Base-by-base conservation (phyloP, 2,797 vertebrate species). In the Falco naumanni region DNA sequence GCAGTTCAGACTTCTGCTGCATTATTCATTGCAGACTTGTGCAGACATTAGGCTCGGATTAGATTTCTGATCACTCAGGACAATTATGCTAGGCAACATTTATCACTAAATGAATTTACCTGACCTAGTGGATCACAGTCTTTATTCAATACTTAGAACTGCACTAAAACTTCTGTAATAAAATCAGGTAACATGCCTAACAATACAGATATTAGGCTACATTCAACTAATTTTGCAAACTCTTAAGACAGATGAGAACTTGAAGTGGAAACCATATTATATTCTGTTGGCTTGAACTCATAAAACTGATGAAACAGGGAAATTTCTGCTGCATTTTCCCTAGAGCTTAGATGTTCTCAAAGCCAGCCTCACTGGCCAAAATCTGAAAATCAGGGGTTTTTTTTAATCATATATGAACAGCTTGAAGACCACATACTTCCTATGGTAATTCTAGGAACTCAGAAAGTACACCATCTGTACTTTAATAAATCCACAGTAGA, bases 391-490 rank as follows among this genome's bases (percentile, higher is more conserved):
- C 5, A 14, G 13, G 7, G 0, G 0, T 0, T 28, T 76, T 34
- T 88, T 64, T 14, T 4, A 57, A 92, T 79, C 74, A 60, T 82
- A 79, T 93, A 96, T 0, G 2, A 96, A 95, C 80, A 96, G 90
- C 88, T 94, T 92, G 88, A 90, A 39, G 74, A 87, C 77, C 78
- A 95, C 81, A 92, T 74, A 93, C 84, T 94, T 96, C 63, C 70
- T 86, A 53, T 86, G 69, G 61, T 85, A 94, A 81, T 91, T 94
- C 87, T 72, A 91, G 50, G 59, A 93, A 94, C 63, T 88, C 47
- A 41, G 61, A 84, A 96, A 96, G 86, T 84, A 89, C 77, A 92
- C 90, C 83, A 96, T 94, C 90, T 94, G 93, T 84, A 94, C 83
- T 88, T 96, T 81, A 95, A 91, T 93, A 95, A 84, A 95, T 57